Evolutionary conservation across 2,888 invertebrate genomes (phyloP), one percentile per base, ranked within the genome.

Genomic region (Barypeithes pellucidus): DNA sequence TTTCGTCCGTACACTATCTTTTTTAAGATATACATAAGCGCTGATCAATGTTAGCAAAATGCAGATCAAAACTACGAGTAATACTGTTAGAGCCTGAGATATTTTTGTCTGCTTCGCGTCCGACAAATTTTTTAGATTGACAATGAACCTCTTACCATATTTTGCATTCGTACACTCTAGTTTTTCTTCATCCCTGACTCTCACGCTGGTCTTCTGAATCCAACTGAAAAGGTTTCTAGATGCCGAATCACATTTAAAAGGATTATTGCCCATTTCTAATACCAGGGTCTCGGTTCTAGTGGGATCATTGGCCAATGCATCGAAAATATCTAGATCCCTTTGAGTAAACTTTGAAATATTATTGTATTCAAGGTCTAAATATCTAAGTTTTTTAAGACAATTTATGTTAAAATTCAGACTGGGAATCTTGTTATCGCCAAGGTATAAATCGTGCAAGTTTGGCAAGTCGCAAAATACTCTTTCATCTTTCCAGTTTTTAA

Each of bases 381-480:
- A 92, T 43, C 91, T 86, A 14, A 94, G 84, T 74, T 91, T 88
- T 65, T 88, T 88, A 57, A 94, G 84, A 81, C 94, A 94, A 8
- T 88, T 86, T 12, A 93, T 85, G 78, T 92, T 90, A 79, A 94
- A 91, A 79, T 91, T 90, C 1, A 93, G 83, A 50, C 89, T 89
- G 12, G 88, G 88, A 29, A 92, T 84, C 18, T 86, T 84, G 79
- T 92, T 92, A 77, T 93, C 89, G n/a, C 91, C 92, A 61, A 94
- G 84, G 83, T 93, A 90, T 0, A 94, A 85, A 81, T 93, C 91
- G 75, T 90, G 87, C 3, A 94, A 83, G 63, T 88, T 88, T 0
- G 91, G 91, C 22, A 94, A 84, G 79, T 91, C 90, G 80, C 94
- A 94, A 82, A 94, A 94, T 0, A 93, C 90, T 52, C 88, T 88